phyloP scores from a whole-genome alignment of 2,797 vertebrate species.

The Mormyrus proboscirostris region DNA sequence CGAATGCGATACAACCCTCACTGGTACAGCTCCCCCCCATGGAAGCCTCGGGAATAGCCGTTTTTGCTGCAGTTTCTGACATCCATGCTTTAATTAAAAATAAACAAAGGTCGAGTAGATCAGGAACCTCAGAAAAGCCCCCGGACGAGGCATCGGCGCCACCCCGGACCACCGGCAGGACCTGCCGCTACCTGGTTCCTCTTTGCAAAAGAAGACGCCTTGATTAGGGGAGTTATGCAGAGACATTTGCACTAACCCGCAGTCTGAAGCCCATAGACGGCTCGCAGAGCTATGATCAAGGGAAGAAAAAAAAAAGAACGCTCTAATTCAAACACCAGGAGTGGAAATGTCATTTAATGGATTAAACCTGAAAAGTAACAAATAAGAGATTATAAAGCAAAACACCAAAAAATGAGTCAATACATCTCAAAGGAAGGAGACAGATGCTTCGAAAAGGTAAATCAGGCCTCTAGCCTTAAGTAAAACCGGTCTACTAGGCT shows the following conservation, averaged over 20 bases:
- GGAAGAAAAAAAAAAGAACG: constrained; percentile 16
- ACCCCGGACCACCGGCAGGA: neutral
- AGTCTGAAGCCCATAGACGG: constrained; percentile 24
- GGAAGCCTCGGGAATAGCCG: neutral
- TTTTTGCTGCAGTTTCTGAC: neutral
- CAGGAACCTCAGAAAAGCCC: neutral
- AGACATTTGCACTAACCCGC: constrained; percentile 17
- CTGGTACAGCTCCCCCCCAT: neutral
- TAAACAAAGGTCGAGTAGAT: neutral
- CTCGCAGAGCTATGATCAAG: constrained; percentile 13
- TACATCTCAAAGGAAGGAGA: constrained; percentile 39
- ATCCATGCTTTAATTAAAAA: neutral
- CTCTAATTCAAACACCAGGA: constrained; percentile 33
- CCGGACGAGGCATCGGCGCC: neutral
- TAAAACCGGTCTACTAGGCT: constrained; percentile 50
- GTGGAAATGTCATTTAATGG: constrained; percentile 32
- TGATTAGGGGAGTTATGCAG: neutral
- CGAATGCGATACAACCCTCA: neutral
- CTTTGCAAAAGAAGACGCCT: constrained; percentile 24
- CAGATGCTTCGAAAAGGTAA: constrained; percentile 44
- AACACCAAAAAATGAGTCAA: constrained; percentile 29
- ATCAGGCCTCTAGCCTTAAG: constrained; percentile 40
- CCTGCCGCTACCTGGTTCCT: neutral
- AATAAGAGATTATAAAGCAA: constrained; percentile 32
- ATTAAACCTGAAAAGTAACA: constrained; percentile 32